A percentile compares a stretch with the other conserved stretches of the same genome.
Conservation (phyloP, 2,888 invertebrate genomes). For the Drosophila eohydei region DNA sequence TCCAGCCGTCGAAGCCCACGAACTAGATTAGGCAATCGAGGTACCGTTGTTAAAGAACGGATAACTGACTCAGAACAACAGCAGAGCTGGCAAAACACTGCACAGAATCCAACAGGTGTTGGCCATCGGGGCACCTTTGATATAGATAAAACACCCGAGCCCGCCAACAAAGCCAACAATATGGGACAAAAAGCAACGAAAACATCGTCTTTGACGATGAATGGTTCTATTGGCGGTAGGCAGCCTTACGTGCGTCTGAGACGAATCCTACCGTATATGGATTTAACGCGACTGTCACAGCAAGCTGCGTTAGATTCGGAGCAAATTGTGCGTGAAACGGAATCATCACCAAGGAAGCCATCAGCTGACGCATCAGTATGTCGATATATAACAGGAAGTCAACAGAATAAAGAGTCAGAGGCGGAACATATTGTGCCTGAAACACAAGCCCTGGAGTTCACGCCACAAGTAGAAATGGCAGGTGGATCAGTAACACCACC, state of each 20-base stretch:
- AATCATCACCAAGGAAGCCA: neutral
- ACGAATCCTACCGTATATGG: too few relatives aligned
- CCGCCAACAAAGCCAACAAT: neutral
- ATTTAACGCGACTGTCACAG: neutral
- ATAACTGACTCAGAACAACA: neutral
- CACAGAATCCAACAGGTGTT: neutral
- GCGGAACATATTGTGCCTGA: conserved; percentile 36
- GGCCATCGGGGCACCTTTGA: conserved; percentile 1
- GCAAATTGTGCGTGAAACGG: conserved; percentile 47
- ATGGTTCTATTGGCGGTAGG: neutral
- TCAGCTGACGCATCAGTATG: neutral
- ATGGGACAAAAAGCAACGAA: neutral
- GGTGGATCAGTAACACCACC: neutral
- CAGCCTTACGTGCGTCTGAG: conserved; percentile 3
- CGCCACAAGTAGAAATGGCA: neutral
- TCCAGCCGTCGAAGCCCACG: too few relatives aligned
- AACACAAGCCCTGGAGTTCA: conserved; percentile 25
- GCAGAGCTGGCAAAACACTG: neutral
- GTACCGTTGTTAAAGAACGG: neutral
- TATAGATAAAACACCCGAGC: neutral
- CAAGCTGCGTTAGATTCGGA: neutral
- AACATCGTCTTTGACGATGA: neutral
- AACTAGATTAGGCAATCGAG: neutral
- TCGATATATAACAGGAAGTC: neutral
- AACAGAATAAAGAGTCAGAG: neutral